phyloP scores from a whole-genome alignment of 2,888 invertebrate species.

The Coecobrya sp. region DNA sequence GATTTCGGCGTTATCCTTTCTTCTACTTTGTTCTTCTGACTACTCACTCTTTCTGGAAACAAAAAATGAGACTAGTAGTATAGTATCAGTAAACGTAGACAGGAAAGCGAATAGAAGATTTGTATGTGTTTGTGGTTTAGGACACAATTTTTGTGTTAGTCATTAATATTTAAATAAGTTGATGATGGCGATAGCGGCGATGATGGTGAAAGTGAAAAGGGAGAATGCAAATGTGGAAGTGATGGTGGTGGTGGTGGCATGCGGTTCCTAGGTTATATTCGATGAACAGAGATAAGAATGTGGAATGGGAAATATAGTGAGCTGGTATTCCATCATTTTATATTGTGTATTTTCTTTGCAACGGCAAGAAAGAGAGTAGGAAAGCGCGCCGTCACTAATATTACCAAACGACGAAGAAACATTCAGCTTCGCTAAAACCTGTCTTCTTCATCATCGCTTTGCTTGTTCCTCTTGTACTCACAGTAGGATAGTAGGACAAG shows the following conservation, averaged over 20 bases:
- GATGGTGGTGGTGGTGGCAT: neutral
- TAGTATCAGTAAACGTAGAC: neutral
- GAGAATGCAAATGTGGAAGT: neutral
- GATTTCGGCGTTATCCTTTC: too few relatives aligned
- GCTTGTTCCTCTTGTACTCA: neutral
- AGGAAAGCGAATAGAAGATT: neutral
- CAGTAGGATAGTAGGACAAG: neutral
- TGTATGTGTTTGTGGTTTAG: neutral
- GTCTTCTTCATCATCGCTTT: conserved; percentile 1
- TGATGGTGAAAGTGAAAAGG: neutral
- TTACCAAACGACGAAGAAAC: neutral
- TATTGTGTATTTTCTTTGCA: neutral
- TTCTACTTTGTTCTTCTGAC: too few relatives aligned
- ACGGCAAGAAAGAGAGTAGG: neutral
- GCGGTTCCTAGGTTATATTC: conserved; percentile 9
- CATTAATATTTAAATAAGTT: conserved; percentile 45
- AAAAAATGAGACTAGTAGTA: neutral
- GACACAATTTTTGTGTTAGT: neutral
- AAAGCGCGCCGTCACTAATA: neutral
- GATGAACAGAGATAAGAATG: neutral
- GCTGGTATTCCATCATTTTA: neutral
- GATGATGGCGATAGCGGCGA: neutral
- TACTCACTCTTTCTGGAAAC: too few relatives aligned
- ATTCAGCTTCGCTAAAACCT: neutral
- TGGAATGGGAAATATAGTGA: neutral